These are phyloP conservation scores for Bradypodion ventrale DNA, from an alignment of 2,797 vertebrate species.

Conservation along the genomic window DNA sequence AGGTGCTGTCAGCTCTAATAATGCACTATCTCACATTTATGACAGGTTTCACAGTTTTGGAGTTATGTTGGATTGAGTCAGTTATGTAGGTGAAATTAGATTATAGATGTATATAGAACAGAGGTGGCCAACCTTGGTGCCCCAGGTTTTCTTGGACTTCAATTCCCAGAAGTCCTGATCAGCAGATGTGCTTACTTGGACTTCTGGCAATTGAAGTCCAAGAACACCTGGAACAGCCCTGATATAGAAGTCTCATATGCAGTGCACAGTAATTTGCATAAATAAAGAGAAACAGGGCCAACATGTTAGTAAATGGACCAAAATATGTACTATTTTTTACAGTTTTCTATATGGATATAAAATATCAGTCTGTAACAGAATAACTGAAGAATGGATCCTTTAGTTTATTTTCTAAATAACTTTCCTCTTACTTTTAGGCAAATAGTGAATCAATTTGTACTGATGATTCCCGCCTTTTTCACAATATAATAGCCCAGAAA, in stretches of 20 bases:
- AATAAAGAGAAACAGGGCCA: background rate
- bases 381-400: slow-evolving; percentile 15
- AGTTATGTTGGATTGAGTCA: no score
- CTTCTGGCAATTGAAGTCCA: no score
- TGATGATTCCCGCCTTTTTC: slow-evolving; percentile 55
- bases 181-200: no score
- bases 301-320: background rate
- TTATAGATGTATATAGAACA: background rate
- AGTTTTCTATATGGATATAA: slow-evolving; percentile 22
- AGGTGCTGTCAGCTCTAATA: no score
- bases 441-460: slow-evolving; percentile 10
- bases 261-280: background rate
- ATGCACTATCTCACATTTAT: no score
- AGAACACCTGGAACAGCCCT: no score
- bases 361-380: background rate
- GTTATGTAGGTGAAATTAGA: no score
- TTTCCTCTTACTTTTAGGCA: slow-evolving; percentile 47
- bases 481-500: slow-evolving; percentile 75
- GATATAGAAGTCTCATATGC: no score
- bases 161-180: no score
- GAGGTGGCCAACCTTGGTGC: no score
- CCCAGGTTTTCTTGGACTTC: no score
- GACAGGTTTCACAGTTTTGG: no score
- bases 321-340: background rate
- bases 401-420: slow-evolving; percentile 21